Conservation (phyloP, 2,888 invertebrate genomes). For the Archips xylosteana region DNA sequence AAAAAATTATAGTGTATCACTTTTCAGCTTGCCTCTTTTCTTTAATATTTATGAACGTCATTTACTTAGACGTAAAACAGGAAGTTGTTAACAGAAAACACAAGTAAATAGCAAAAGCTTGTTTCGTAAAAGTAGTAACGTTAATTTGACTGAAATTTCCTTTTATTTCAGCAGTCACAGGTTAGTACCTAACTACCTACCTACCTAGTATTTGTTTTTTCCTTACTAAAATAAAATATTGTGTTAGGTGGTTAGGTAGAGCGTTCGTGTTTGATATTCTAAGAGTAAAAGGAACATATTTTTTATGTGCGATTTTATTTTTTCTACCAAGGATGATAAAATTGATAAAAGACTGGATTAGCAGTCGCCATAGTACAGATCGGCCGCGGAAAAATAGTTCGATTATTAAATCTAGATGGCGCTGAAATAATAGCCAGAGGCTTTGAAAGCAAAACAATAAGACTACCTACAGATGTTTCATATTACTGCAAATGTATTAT, state of each 20-base stretch:
- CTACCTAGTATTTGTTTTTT: not conserved
- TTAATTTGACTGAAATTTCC: not conserved
- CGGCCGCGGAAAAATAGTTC: too few species aligned
- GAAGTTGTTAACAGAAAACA: conserved; percentile 19
- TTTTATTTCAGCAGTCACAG: too few species aligned
- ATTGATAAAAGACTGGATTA: too few species aligned
- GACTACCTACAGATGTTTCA: too few species aligned
- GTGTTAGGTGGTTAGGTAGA: not conserved
- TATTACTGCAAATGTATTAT: too few species aligned
- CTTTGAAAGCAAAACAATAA: too few species aligned
- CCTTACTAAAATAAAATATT: not conserved
- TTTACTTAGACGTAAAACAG: conserved; percentile 23
- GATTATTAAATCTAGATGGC: too few species aligned
- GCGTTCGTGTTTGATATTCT: not conserved
- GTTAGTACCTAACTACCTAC: too few species aligned
- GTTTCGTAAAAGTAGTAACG: conserved; percentile 5
- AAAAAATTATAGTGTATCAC: conserved; percentile 36
- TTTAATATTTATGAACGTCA: conserved; percentile 30
- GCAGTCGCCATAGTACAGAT: too few species aligned
- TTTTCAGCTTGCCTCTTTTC: conserved; percentile 20
- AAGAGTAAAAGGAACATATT: not conserved
- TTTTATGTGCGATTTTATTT: not conserved
- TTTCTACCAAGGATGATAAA: too few species aligned
- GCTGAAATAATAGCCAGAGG: too few species aligned
- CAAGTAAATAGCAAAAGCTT: not conserved